A percentile compares a stretch with the other conserved stretches of the same genome.
These are phyloP conservation scores for Acinonyx jubatus DNA, from an alignment of 2,113 vertebrate species.

Conservation along the genomic window DNA sequence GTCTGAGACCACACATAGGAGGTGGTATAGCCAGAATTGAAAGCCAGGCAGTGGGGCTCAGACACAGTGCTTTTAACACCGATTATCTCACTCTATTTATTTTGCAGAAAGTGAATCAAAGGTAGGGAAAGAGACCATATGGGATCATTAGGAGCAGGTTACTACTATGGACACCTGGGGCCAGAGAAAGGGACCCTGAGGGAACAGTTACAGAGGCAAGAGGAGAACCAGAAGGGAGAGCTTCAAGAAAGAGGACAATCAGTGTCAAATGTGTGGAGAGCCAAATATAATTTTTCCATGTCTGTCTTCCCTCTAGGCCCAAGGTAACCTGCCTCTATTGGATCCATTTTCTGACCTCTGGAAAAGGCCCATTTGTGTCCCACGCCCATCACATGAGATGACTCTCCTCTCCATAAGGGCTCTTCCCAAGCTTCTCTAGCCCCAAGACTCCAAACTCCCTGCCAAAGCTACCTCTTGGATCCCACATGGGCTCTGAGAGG, in stretches of 20 bases:
- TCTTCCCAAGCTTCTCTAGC: not conserved
- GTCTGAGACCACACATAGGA: not conserved
- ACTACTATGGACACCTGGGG: not conserved
- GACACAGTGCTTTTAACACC: not conserved
- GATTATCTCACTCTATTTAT: not conserved
- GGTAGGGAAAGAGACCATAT: not conserved
- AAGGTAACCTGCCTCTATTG: not conserved
- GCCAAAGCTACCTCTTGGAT: not conserved
- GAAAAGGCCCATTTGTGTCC: not conserved
- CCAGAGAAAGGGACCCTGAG: not conserved
- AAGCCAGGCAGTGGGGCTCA: not conserved
- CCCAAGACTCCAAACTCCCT: not conserved
- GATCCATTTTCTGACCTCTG: not conserved
- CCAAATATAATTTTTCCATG: not conserved
- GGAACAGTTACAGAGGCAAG: not conserved
- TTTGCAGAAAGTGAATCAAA: not conserved
- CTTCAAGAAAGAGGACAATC: not conserved
- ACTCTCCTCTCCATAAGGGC: not conserved
- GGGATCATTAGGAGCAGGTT: not conserved
- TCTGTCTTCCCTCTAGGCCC: not conserved
- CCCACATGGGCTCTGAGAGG: not conserved
- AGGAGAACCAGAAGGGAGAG: not conserved
- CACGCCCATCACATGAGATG: not conserved
- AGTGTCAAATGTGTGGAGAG: not conserved
- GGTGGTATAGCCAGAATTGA: not conserved